Base-by-base conservation (phyloP, 2,113 vertebrate species). In the Heterotilapia buettikoferi region DNA sequence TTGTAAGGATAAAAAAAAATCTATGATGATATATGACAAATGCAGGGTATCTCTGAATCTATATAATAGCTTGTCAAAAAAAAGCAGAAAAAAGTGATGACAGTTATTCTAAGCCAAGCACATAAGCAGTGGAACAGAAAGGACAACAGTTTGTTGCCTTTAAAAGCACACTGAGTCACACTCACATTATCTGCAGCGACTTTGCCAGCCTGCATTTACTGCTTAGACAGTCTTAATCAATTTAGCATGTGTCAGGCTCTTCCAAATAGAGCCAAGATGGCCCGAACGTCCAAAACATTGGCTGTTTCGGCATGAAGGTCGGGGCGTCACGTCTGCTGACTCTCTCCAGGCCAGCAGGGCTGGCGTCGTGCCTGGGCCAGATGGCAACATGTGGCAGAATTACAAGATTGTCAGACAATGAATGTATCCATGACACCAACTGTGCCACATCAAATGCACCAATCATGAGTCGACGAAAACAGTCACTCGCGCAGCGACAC, bases 321-420 rank as follows among this genome's bases (percentile, higher is more conserved):
- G 80, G 33, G 36, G 56, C n/a, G 43, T 68, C 66, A 21, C 82
- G 71, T 90, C 84, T 83, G 87, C 50, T 19, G 82, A 82, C 87
- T 89, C 73, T 61, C 86, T 81, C 83, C 73, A 52, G 68, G 86
- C 90, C 81, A 68, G 79, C 73, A 11, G 45, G 38, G 73, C 84
- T 95, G 95, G 94, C 92, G 24, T 14, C 0, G 13, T n/a, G 93
- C 94, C 93, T 47, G 2, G 47, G 78, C 88, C 95, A 95, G 95
- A 95, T 95, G 94, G 95, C 84, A 95, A 96, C 96, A 96, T 93
- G 93, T 94, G 93, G 95, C 89, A 88, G 85, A 87, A 92, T 92
- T 84, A 93, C 88, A 90, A 83, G 59, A 63, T 21, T 29, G 80
- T 84, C 83, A 92, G 86, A 94, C 90, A 89, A 88, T 33, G 33